Evolutionary conservation across 2,888 invertebrate species (phyloP), one percentile per base, ranked within the genome.

Genomic region (Kuschelorhynchus macadamiae): DNA sequence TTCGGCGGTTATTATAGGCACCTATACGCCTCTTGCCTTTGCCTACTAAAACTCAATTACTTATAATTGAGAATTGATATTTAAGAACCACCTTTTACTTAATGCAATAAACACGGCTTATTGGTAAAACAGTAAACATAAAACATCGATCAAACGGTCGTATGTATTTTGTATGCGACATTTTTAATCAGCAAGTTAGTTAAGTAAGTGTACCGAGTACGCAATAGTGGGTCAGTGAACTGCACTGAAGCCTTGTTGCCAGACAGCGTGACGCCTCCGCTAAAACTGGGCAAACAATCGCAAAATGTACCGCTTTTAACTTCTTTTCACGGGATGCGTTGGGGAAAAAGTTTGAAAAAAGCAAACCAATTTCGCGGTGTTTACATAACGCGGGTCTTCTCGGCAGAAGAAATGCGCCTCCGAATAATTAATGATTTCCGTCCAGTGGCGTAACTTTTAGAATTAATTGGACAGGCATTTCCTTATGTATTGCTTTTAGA

Each of bases 201-300:
- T n/a, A 47, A 12, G 47, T 47, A 47, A 47, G 47, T 47, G 12
- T 47, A 47, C 47, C 47, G 32, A 25, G 32, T 42, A 56, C 44
- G 56, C 49, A 55, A 55, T 17, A 59, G 55, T 63, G 62, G 70
- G 70, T 66, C 70, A 53, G 46, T 61, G 70, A 70, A 70, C 70
- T 59, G 36, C 57, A 59, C 52, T 49, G 59, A 56, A 46, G 62
- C 62, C 50, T 20, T 53, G 50, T 69, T 57, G 64, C 65, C 72
- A 75, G 75, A 75, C 75, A 70, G 75, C 75, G 72, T 73, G 75
- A 75, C 75, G 74, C 75, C 75, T 72, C 70, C 75, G 67, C 74
- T 70, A 52, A 63, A 63, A 71, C 63, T 65, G 50, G 36, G 64
- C 70, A 65, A 67, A 71, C 70, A 59, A 64, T 67, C 55, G 64